A percentile compares a stretch with the other conserved stretches of the same genome.
These are phyloP conservation scores for Microplitis demolitor DNA, from an alignment of 1,140 invertebrate species.

Conservation along the genomic window DNA sequence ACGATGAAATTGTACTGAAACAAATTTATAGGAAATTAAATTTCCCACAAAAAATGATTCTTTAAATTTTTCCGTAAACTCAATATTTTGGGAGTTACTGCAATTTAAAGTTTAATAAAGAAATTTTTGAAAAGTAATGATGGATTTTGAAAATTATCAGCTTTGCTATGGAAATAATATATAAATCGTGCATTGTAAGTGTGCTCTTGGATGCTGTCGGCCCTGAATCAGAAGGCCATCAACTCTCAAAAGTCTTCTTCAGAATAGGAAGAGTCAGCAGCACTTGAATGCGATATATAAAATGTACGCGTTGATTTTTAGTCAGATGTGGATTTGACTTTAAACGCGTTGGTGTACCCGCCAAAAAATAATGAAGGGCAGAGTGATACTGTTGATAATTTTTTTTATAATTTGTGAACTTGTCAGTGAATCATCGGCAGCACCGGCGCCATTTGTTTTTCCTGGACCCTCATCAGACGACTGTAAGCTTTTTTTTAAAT, in stretches of 20 bases:
- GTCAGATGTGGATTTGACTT: not conserved
- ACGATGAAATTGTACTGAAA: too few relatives aligned
- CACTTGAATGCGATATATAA: not conserved
- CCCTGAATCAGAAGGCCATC: slow-evolving; percentile 43
- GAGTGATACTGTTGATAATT: not conserved
- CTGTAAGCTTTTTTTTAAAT: not conserved
- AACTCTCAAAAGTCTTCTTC: slow-evolving; percentile 23
- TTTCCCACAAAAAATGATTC: too few relatives aligned
- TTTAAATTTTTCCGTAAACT: too few relatives aligned
- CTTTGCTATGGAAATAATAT: too few relatives aligned
- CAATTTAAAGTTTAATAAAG: too few relatives aligned
- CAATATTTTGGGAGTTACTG: too few relatives aligned
- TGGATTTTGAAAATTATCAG: not conserved
- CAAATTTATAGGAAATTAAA: too few relatives aligned
- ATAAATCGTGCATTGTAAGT: too few relatives aligned
- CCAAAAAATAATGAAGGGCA: not conserved
- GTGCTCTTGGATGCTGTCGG: slow-evolving; percentile 31
- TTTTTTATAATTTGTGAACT: not conserved
- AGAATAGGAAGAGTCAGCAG: not conserved
- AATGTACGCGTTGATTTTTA: not conserved
- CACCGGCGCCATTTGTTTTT: slow-evolving; percentile 12
- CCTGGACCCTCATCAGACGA: slow-evolving; percentile 20
- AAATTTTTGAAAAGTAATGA: too few relatives aligned
- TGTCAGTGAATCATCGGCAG: not conserved
- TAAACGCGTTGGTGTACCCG: not conserved